phyloP scores from a whole-genome alignment of 2,113 vertebrate genomes.

The Stigmatopora nigra region DNA sequence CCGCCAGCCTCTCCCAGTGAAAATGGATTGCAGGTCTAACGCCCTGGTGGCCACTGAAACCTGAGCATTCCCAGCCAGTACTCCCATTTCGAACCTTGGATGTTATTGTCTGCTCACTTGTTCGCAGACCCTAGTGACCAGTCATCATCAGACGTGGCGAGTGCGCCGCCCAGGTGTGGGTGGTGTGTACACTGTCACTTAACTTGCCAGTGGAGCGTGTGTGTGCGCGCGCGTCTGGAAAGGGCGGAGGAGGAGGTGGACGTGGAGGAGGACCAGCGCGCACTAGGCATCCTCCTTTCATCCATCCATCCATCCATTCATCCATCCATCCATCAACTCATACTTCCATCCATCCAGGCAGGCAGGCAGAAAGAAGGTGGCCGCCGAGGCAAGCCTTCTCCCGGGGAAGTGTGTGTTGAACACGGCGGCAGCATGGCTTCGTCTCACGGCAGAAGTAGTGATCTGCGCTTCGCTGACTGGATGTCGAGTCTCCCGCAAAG shows the following conservation, averaged over 20 bases:
- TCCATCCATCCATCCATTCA: slow-evolving; percentile 1
- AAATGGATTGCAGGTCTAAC: too few relatives aligned
- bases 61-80: too few relatives aligned
- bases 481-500: slow-evolving; percentile 86
- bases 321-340: slow-evolving; percentile 16
- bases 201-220: neutral
- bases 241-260: neutral
- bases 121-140: neutral
- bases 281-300: slow-evolving; percentile 15
- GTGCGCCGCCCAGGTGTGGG: slow-evolving; percentile 59
- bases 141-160: slow-evolving; percentile 43
- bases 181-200: slow-evolving; percentile 57
- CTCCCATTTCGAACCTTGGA: neutral
- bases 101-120: neutral
- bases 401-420: slow-evolving; percentile 41
- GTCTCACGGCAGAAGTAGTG: slow-evolving; percentile 82
- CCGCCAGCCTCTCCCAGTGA: too few relatives aligned
- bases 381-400: slow-evolving; percentile 31
- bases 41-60: too few relatives aligned
- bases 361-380: slow-evolving; percentile 23
- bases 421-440: slow-evolving; percentile 79
- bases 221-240: slow-evolving; percentile 8
- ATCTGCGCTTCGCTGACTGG: slow-evolving; percentile 88
- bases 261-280: slow-evolving; percentile 10
- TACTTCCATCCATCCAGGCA: slow-evolving; percentile 26